Evolutionary conservation across 1,140 invertebrate genomes (phyloP).

Genomic region (Pentalonia nigronervosa): DNA sequence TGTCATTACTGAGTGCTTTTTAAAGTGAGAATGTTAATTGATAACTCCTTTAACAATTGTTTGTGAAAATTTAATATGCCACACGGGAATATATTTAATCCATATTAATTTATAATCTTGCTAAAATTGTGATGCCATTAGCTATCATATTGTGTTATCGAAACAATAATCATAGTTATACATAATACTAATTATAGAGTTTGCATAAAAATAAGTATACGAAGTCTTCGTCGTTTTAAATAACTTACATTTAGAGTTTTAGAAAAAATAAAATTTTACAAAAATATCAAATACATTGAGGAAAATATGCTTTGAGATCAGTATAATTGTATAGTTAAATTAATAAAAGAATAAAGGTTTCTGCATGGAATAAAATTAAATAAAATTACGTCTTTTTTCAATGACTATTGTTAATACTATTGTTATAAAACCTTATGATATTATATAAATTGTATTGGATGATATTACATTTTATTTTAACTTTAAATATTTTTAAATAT

Average conservation of each 20-base stretch:
- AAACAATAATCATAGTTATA: background rate
- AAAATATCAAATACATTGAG: background rate
- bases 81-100: background rate
- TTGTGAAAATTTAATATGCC: background rate
- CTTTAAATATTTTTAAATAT: no score
- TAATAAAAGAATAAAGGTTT: background rate
- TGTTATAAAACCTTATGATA: background rate
- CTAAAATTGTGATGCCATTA: background rate
- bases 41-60: background rate
- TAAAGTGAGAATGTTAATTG: background rate
- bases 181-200: background rate
- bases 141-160: background rate
- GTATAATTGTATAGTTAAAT: background rate
- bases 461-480: background rate
- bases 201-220: background rate
- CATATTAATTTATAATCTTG: background rate
- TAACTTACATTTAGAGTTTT: no score
- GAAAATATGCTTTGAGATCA: background rate
- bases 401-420: background rate
- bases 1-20: constrained; percentile 8
- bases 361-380: background rate
- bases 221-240: background rate
- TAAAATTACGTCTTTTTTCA: background rate
- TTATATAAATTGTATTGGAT: background rate
- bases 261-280: background rate